Evolutionary conservation across 2,888 invertebrate genomes (phyloP).

Genomic region (Thera britannica): DNA sequence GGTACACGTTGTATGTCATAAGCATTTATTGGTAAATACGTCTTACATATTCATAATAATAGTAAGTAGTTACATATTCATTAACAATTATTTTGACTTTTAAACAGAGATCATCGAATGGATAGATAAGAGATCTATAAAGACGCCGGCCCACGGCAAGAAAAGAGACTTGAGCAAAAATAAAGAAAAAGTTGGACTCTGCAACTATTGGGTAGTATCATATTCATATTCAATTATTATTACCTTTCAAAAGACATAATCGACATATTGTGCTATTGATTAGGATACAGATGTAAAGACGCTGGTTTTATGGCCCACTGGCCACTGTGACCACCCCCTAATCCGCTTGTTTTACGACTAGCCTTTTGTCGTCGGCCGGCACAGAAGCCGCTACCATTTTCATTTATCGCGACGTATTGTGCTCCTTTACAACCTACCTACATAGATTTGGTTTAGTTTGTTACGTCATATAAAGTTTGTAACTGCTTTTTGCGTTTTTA

Average conservation of each 20-base stretch:
- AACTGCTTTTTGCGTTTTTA: constrained; percentile 35
- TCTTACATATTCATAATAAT: too few species aligned
- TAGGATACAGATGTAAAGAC: not conserved
- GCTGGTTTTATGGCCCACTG: constrained; percentile 22
- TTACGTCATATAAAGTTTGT: constrained; percentile 43
- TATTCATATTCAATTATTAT: not conserved
- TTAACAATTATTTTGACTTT: too few species aligned
- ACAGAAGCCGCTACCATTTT: constrained; percentile 68
- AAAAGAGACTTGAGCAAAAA: too few species aligned
- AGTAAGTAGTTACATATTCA: too few species aligned
- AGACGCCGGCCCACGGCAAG: too few species aligned
- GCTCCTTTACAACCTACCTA: constrained; percentile 54
- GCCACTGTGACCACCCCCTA: constrained; percentile 66
- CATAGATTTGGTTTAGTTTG: constrained; percentile 56
- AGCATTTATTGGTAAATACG: too few species aligned
- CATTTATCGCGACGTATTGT: constrained; percentile 73
- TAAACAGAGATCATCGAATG: too few species aligned
- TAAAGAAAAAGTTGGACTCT: too few species aligned
- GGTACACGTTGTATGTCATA: too few species aligned
- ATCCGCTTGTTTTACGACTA: constrained; percentile 77
- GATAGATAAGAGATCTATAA: too few species aligned
- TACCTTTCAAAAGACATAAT: not conserved
- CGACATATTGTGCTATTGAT: not conserved
- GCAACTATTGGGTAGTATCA: too few species aligned
- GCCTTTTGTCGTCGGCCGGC: constrained; percentile 64